Evolutionary conservation across 2,797 vertebrate species (phyloP), one percentile per base, ranked within the genome.

Genomic region (Harpagifer antarcticus): DNA sequence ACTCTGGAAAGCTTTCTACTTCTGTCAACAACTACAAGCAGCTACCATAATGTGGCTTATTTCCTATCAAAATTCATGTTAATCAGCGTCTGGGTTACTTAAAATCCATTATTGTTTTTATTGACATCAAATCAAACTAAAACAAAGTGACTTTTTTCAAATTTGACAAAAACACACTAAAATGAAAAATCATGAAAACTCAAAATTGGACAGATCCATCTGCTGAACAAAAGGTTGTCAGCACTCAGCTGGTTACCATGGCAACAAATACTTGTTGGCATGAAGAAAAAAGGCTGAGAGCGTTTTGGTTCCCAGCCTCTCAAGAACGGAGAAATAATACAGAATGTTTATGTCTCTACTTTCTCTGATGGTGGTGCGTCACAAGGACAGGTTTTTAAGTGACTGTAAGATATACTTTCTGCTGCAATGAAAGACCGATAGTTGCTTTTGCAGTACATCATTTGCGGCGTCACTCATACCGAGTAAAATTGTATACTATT

Each of bases 211-310:
- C 11, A 20, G 19, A 69, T 50, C 20, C 55, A 71, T 65, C 49
- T 42, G 3, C 33, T 44, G 59, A 78, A 81, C 49, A 86, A 81
- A 78, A 61, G 44, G 20, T 54, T 54, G 42, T 55, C 16, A 55
- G 62, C 60, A 19, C 49, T 20, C 20, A 42, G 68, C 52, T 14
- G 2, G 78, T 85, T 80, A 40, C 78, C 69, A 85, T 77, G 66
- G 80, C 19, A 45, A 76, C 48, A 68, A 47, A 75, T 68, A 27
- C 5, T 60, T 72, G 59, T 65, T 15, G n/a, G 16, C 43, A 54
- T 12, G 9, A 54, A 57, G 19, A 65, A 52, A 55, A 63, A 54
- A 4, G 11, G 5, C 3, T 1, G 7, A 68, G n/a, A 15, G 47
- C n/a, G 37, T 58, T 69, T 45, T 5, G 42, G 16, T 14, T 70